A percentile compares a stretch with the other conserved stretches of the same genome.
Evolutionary conservation across 1,140 invertebrate species (phyloP).

Genomic region (Heliconius hewitsoni): DNA sequence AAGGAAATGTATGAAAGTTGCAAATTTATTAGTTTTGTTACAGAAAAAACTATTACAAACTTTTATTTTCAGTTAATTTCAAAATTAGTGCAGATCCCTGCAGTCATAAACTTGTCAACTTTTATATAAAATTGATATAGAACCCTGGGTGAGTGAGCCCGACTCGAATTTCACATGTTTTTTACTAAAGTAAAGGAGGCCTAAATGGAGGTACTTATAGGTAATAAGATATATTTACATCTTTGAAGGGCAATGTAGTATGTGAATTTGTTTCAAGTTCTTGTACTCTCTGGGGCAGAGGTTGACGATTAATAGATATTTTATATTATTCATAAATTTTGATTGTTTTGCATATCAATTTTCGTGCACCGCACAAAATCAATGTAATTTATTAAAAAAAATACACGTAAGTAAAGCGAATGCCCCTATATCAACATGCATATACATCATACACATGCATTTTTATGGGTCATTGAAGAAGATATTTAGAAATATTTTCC

Average conservation of each 20-base stretch:
- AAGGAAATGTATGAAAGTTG: too few species aligned
- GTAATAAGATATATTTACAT: background rate
- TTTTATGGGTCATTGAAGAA: background rate
- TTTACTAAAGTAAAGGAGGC: background rate
- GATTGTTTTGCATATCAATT: background rate
- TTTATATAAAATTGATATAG: too few species aligned
- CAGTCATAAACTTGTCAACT: too few species aligned
- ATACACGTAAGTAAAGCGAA: background rate
- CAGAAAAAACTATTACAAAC: too few species aligned
- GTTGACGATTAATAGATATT: conserved; percentile 14
- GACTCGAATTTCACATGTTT: background rate
- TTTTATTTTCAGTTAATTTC: too few species aligned
- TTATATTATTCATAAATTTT: background rate
- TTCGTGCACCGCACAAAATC: conserved; percentile 8
- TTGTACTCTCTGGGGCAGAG: conserved; percentile 2
- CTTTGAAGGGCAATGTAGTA: conserved; percentile 6
- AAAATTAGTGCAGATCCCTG: too few species aligned
- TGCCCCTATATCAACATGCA: background rate
- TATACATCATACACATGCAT: background rate
- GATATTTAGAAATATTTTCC: background rate
- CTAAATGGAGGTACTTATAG: background rate
- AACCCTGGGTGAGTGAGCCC: too few species aligned
- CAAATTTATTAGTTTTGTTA: too few species aligned
- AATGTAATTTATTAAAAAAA: background rate
- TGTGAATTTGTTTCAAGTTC: background rate